Base-by-base conservation (phyloP, 1,140 invertebrate genomes). In the Dreissena polymorpha region DNA sequence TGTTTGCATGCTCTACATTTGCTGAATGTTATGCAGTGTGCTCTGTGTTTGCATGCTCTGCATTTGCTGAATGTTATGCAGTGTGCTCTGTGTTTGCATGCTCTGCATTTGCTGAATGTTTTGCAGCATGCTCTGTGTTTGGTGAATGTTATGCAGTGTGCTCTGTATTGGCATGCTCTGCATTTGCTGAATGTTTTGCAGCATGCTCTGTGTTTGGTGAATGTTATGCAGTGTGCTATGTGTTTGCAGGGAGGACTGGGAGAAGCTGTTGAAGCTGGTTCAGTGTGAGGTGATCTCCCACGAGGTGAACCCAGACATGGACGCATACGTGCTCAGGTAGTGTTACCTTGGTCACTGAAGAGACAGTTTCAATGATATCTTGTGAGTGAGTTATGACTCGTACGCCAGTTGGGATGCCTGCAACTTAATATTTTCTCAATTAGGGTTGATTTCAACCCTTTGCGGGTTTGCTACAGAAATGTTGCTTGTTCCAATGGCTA, bases 301-400 rank as follows among this genome's bases (percentile, higher is more conserved):
- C 90, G 96, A 95, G 27, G 95, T 95, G 85, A 98, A 97, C 93
- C 97, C 97, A 77, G 95, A 96, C 90, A 95, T 99, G 86, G 98
- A 99, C 94, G 97, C 98, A 51, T 99, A 99, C 93, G 97, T 99
- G 10, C 94, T 99, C 7, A 99, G 97, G 98, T 99, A 94, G 95
- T 94, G 21, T 39, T 57, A 71, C 21, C 55, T 60, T 18, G 1
- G 39, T 39, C 3, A 39, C 39, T 39, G 3, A 39, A 8, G 39
- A 39, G 3, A 39, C 39, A 39, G 39, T 39, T 39, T 39, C 39
- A 39, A 39, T n/a, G n/a, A n/a, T n/a, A n/a, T n/a, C n/a, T n/a
- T n/a, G n/a, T n/a, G n/a, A n/a, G n/a, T n/a, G n/a, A n/a, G n/a
- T n/a, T n/a, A n/a, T n/a, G n/a, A n/a, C n/a, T n/a, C n/a, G n/a